Base-by-base conservation (phyloP, 1,140 invertebrate species). In the Zeugodacus cucurbitae region DNA sequence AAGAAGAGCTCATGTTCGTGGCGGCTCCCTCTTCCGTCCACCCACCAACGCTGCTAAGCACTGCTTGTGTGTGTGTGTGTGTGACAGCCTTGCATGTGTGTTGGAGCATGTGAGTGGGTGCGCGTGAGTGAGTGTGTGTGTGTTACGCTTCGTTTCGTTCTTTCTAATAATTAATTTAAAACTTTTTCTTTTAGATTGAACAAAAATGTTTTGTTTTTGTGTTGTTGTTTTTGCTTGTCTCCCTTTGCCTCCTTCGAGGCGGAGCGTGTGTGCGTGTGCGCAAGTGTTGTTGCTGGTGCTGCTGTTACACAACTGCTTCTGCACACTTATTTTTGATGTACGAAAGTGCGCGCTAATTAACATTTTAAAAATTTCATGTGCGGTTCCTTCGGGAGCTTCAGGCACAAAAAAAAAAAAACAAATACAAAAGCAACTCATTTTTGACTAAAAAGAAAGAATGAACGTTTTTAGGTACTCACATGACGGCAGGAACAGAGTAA, bases 101-200 rank as follows among this genome's bases (percentile, higher is more conserved):
- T 62, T 70, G 34, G 22, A 41, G n/a, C 34, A 10, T 8, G 11
- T 34, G 70, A 64, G 57, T 67, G 57, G 10, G 20, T 85, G 22
- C n/a, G 82, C 58, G 74, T 34, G 54, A 58, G 87, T 82, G 48
- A 8, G 41, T 64, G 85, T 82, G 92, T 91, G 90, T 48, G 3
- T 85, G 70, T n/a, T 67, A 91, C 64, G 64, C 59, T 54, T 88
- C 92, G 90, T 91, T 91, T 91, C 91, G 87, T 85, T 89, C 37
- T 88, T 92, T 92, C 92, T 92, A 92, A 92, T 92, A 92, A 92
- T 92, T 92, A 92, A 92, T 92, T 92, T 92, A 92, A 92, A 92
- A 92, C 90, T 92, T 92, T 91, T 92, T 82, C 74, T 64, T 54
- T 58, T 32, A 88, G 58, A 59, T 82, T 87, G 87, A 87, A 87